A percentile compares a stretch with the other conserved stretches of the same genome.
These are phyloP conservation scores for Cyaniris semiargus DNA, from an alignment of 2,888 invertebrate species.

Conservation along the genomic window DNA sequence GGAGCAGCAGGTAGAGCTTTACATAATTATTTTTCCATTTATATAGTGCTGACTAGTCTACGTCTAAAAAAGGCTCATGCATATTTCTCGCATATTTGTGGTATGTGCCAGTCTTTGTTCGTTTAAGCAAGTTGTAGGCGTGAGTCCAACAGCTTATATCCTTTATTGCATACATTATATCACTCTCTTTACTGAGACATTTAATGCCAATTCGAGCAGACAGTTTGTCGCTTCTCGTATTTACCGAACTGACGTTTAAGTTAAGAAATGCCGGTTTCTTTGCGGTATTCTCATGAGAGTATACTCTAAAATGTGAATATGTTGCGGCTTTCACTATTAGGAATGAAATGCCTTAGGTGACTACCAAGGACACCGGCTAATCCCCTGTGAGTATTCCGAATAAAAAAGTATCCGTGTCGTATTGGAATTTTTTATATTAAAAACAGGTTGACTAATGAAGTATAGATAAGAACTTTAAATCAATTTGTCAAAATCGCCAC, in stretches of 20 bases:
- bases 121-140: constrained; percentile 52
- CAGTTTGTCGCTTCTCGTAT: constrained; percentile 32
- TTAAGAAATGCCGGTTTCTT: not conserved
- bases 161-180: constrained; percentile 47
- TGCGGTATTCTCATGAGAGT: not conserved
- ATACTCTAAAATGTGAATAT: not conserved
- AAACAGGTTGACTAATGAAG: not conserved
- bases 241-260: not conserved
- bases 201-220: constrained; percentile 30
- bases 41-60: not conserved
- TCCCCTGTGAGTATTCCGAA: not conserved
- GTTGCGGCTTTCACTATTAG: not conserved
- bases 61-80: not conserved
- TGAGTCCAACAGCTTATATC: constrained; percentile 52
- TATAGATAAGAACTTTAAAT: not conserved
- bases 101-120: constrained; percentile 46
- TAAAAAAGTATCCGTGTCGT: not conserved
- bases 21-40: not conserved
- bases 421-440: not conserved
- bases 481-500: not conserved
- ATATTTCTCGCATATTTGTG: not conserved
- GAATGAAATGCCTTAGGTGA: not conserved
- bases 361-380: not conserved
- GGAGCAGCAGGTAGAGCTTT: not conserved
- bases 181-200: not conserved